Conservation (phyloP, 1,140 invertebrate genomes). For the Steinernema feltiae region DNA sequence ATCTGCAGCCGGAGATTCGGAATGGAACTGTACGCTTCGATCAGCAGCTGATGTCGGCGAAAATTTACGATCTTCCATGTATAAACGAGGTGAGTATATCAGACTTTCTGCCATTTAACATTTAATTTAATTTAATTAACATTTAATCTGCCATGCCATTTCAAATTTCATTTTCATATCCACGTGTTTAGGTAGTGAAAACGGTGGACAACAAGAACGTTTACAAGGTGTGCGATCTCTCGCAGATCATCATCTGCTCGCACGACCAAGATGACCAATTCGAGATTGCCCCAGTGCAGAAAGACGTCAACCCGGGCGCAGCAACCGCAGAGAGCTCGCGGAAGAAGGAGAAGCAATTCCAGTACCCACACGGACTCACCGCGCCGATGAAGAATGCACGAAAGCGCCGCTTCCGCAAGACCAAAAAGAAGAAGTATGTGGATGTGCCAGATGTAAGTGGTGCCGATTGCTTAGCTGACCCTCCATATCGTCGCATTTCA, state of each 20-base stretch:
- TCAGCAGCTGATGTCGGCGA: conserved; percentile 38
- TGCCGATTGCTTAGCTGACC: not conserved
- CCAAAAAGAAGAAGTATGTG: conserved; percentile 57
- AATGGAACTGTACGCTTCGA: conserved; percentile 41
- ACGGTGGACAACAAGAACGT: conserved; percentile 54
- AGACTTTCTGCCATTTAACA: too few species aligned
- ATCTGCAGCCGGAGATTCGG: conserved; percentile 43
- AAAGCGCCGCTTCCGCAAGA: conserved; percentile 50
- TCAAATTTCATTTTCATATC: conserved; percentile 23
- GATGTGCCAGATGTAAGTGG: conserved; percentile 45
- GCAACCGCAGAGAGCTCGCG: conserved; percentile 11
- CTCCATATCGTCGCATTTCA: not conserved
- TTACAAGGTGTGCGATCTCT: conserved; percentile 51
- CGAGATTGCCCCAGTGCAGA: not conserved
- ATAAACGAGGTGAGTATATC: conserved; percentile 49
- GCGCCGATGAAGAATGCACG: conserved; percentile 50
- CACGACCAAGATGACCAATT: conserved; percentile 20
- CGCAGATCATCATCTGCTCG: conserved; percentile 48
- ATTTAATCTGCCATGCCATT: too few species aligned
- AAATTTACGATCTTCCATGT: conserved; percentile 51
- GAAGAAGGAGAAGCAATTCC: conserved; percentile 41
- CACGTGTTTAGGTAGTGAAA: conserved; percentile 43
- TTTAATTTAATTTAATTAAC: too few species aligned
- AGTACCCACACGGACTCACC: conserved; percentile 51
- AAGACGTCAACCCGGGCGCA: not conserved